Evolutionary conservation across 2,797 vertebrate genomes (phyloP).

Genomic region (Pseudopleuronectes americanus): DNA sequence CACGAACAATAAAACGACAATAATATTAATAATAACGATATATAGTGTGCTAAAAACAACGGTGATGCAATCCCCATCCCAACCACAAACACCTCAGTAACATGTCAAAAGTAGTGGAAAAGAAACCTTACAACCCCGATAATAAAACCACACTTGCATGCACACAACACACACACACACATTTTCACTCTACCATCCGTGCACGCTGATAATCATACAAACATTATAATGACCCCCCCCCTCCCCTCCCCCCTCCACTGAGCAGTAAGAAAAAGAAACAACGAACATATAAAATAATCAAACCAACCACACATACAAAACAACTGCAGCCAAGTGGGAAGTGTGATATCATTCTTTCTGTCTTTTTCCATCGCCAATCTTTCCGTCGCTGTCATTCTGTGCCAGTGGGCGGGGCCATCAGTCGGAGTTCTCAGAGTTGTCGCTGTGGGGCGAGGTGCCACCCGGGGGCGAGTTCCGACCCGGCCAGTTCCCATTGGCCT

Average conservation of each 20-base stretch:
- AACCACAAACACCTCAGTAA: conserved; percentile 78
- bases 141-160: conserved; percentile 72
- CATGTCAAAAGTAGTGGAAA: conserved; percentile 76
- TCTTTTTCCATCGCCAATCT: conserved; percentile 65
- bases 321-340: conserved; percentile 78
- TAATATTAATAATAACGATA: conserved; percentile 63
- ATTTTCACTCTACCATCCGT: conserved; percentile 49
- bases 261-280: conserved; percentile 57
- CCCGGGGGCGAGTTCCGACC: conserved; percentile 88
- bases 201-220: conserved; percentile 59
- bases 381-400: conserved; percentile 55
- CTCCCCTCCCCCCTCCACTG: conserved; percentile 14
- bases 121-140: conserved; percentile 64
- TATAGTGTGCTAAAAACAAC: conserved; percentile 80
- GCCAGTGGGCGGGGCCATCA: conserved; percentile 74
- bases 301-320: conserved; percentile 66
- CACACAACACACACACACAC: conserved; percentile 48
- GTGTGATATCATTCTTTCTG: conserved; percentile 78
- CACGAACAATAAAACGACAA: conserved; percentile 79
- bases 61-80: conserved; percentile 66
- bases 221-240: conserved; percentile 46
- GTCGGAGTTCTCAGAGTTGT: conserved; percentile 92
- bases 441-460: conserved; percentile 88
- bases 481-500: conserved; percentile 92
- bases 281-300: conserved; percentile 59